A percentile compares a stretch with the other conserved stretches of the same genome.
phyloP scores from a whole-genome alignment of 2,113 vertebrate genomes.

The Myotis brandtii region DNA sequence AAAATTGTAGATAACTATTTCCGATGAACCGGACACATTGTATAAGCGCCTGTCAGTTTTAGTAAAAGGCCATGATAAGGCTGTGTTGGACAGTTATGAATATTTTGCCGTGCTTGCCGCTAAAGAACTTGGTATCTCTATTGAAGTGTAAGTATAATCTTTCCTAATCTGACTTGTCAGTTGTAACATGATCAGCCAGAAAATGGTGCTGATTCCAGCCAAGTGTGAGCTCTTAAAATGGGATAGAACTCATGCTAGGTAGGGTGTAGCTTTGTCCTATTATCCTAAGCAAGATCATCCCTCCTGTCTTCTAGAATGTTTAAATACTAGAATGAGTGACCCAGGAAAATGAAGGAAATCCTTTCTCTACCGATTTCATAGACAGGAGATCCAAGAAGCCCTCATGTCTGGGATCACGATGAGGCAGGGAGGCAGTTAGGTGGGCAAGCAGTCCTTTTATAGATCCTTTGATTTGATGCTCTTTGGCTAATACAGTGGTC shows the following conservation, averaged over 20 bases:
- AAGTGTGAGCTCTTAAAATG: background rate
- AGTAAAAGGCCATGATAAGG: conserved; percentile 94
- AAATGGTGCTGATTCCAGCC: background rate
- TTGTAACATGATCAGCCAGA: background rate
- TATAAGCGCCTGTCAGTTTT: conserved; percentile 92
- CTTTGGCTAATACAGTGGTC: background rate
- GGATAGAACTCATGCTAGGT: background rate
- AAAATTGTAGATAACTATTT: conserved; percentile 89
- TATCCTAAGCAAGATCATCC: background rate
- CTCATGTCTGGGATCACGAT: background rate
- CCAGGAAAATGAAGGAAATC: background rate
- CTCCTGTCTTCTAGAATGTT: background rate
- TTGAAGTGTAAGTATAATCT: conserved; percentile 92
- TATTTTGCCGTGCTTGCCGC: conserved; percentile 94
- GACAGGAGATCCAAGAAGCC: background rate
- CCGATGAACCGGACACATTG: conserved; percentile 92
- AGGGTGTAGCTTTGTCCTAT: background rate
- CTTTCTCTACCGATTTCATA: background rate
- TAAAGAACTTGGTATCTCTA: conserved; percentile 91
- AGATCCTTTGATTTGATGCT: background rate
- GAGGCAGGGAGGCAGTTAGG: background rate
- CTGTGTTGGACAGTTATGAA: conserved; percentile 97
- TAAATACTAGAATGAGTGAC: background rate
- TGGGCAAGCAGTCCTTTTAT: background rate
- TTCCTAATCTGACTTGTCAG: background rate